Evolutionary conservation across 2,113 vertebrate species (phyloP), one percentile per base, ranked within the genome.

Genomic region (Takifugu flavidus): DNA sequence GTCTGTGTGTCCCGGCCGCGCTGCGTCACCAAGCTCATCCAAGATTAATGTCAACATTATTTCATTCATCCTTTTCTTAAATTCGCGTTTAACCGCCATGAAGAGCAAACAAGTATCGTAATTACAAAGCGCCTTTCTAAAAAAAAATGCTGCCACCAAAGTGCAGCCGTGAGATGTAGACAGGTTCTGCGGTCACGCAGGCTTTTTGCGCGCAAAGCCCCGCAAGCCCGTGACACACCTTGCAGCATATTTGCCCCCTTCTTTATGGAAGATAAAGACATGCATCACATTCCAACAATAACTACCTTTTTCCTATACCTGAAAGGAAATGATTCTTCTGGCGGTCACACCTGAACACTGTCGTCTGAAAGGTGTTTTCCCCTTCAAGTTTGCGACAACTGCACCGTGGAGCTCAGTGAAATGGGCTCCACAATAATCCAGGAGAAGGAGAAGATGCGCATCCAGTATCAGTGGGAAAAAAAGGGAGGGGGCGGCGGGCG

Each of bases 171-270:
- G 20, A 20, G 20, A 20, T 20, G 20, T 20, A 20, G 45, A 47
- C 45, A 47, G 34, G 34, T 39, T 4, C 8, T 39, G 29, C 7
- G 29, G 29, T 6, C 4, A 10, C 34, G 34, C 6, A 0, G 2
- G 13, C 8, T 49, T 65, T 85, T 88, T 85, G 74, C 82, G 80
- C 77, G 86, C 77, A 50, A 26, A 60, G 53, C 51, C 25, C 53
- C 39, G 25, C 42, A 39, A 34, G 67, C 53, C 11, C 63, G 62
- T 62, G 65, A 85, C 88, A 89, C 89, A 89, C 86, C 89, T 88
- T 65, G 53, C 34, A n/a, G 46, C 55, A 42, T 4, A 26, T 61
- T 46, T 26, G 0, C 28, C n/a, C 15, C 57, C n/a, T 26, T 14
- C n/a, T 15, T 46, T 50, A 26, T 26, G 44, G 67, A 28, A 54